Conservation (phyloP, 2,113 vertebrate species). For the Rhombomys opimus region DNA sequence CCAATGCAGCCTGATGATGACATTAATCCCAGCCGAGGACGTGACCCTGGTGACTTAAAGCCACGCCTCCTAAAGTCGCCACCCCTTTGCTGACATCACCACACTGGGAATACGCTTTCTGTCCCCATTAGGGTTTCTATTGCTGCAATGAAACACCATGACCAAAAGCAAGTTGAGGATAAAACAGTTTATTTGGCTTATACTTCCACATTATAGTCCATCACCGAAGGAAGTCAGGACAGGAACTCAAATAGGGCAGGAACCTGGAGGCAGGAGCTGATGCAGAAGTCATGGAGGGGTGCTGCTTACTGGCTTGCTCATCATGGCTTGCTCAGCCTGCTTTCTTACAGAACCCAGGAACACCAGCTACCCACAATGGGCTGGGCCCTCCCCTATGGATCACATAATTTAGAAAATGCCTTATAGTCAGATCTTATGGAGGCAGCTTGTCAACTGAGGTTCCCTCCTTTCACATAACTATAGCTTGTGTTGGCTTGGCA, state of each 20-base stretch:
- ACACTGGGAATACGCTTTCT: neutral
- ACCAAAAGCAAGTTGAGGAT: neutral
- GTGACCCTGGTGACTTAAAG: neutral
- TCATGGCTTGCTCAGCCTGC: neutral
- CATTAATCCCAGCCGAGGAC: neutral
- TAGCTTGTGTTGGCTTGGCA: neutral
- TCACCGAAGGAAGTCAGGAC: neutral
- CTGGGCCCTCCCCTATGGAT: neutral
- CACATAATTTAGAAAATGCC: neutral
- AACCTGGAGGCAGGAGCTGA: neutral
- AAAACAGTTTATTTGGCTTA: neutral
- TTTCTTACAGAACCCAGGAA: neutral
- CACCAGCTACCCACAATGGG: neutral
- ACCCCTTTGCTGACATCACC: neutral
- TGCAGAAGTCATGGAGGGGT: neutral
- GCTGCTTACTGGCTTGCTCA: neutral
- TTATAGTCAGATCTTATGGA: neutral
- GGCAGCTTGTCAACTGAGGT: neutral
- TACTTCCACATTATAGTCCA: neutral
- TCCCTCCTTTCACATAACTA: neutral
- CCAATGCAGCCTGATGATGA: neutral
- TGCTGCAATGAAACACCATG: neutral
- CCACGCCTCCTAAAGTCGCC: neutral
- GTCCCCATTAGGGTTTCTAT: neutral
- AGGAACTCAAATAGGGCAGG: neutral